Evolutionary conservation across 2,888 invertebrate species (phyloP), one percentile per base, ranked within the genome.

Genomic region (Seira musarum): DNA sequence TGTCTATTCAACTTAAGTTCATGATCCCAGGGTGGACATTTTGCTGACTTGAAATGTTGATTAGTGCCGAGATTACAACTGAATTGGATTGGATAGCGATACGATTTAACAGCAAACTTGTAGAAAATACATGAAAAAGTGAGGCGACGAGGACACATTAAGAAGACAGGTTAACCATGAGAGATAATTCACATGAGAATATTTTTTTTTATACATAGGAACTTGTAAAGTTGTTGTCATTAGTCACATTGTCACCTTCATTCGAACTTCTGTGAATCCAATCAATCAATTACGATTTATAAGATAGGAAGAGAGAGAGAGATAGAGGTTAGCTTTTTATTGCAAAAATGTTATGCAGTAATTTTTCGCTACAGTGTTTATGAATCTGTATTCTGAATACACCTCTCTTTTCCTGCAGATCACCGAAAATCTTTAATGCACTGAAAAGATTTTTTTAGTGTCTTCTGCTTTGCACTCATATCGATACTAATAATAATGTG

Each of bases 211-310:
- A 49, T 2, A 13, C 49, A 15, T 49, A n/a, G 49, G 17, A n/a
- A 49, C 3, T 49, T 49, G 49, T 49, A 49, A 49, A 40, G n/a
- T 49, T 13, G 15, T 49, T 49, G 49, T 13, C 49, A 49, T 49
- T 49, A 8, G 49, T 49, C 49, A 49, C 49, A 49, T 49, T 49
- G 49, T 49, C 49, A 49, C 49, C 49, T 49, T 49, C 49, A 49
- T 15, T 49, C 49, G 15, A 49, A n/a, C 49, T 49, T n/a, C 30
- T 30, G 17, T n/a, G 15, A 49, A 30, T 5, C 2, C 2, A 30
- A 30, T 8, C 8, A 49, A 49, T 13, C 49, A 49, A 49, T 49
- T n/a, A n/a, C 49, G 15, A 49, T 49, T 49, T 3, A 49, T 49
- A 49, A 49, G 15, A 2, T 2, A n/a, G 17, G 49, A 49, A 49